Evolutionary conservation across 1,140 invertebrate genomes (phyloP).

Genomic region (Philotrypesis tridentata): DNA sequence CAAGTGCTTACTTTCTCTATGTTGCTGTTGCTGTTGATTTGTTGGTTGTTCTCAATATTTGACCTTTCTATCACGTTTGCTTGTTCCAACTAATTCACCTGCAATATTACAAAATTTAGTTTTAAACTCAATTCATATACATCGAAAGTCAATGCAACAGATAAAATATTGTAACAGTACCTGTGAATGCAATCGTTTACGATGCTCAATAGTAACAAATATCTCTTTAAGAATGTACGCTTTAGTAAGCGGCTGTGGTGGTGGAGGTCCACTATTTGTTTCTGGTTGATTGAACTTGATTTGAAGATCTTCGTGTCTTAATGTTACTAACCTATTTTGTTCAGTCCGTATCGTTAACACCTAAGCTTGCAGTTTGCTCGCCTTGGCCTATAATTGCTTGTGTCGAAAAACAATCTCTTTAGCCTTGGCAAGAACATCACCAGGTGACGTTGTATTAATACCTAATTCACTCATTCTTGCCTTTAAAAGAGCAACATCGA

Average conservation of each 20-base stretch:
- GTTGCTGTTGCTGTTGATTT: slow-evolving; percentile 59
- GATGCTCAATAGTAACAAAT: slow-evolving; percentile 84
- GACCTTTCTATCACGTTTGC: slow-evolving; percentile 83
- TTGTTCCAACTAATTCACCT: slow-evolving; percentile 82
- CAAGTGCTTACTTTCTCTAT: slow-evolving; percentile 49
- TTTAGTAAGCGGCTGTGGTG: slow-evolving; percentile 80
- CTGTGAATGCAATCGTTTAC: slow-evolving; percentile 87
- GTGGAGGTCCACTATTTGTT: slow-evolving; percentile 68
- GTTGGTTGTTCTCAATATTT: slow-evolving; percentile 79
- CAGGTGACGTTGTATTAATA: slow-evolving; percentile 87
- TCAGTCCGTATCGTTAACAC: slow-evolving; percentile 82
- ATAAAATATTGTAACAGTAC: slow-evolving; percentile 53
- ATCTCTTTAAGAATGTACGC: slow-evolving; percentile 91
- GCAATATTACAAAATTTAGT: slow-evolving; percentile 15
- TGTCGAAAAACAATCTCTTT: slow-evolving; percentile 94
- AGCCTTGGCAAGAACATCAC: slow-evolving; percentile 90
- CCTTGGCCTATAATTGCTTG: slow-evolving; percentile 91
- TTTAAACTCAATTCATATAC: background rate
- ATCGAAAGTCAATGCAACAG: background rate
- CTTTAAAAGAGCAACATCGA: slow-evolving; percentile 91
- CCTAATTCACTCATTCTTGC: slow-evolving; percentile 93
- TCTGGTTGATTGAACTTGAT: slow-evolving; percentile 77
- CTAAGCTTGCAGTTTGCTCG: slow-evolving; percentile 86
- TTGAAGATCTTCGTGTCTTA: slow-evolving; percentile 80
- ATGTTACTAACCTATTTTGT: slow-evolving; percentile 79